Base-by-base conservation (phyloP, 2,113 vertebrate species). In the Labeo rohita region DNA sequence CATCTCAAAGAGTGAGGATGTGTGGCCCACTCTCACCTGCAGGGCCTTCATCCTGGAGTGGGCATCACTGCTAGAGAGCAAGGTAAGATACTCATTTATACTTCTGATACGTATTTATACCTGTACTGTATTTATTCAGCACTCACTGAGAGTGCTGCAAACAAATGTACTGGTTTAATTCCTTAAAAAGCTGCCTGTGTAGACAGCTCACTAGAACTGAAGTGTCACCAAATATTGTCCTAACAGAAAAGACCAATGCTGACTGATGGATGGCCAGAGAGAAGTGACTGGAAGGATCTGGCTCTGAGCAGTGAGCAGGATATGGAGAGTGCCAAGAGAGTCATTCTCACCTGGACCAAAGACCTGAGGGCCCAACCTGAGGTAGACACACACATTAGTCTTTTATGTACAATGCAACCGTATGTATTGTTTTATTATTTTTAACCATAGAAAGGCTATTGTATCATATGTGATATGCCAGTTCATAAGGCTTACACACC, bases 361-460 rank as follows among this genome's bases (percentile, higher is more conserved):
- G 94, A 94, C 74, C 88, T 95, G 86, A 91, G 93, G 84, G 92
- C 92, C 84, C 92, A 92, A 88, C 94, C 95, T 65, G 94, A 96
- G 92, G 95, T 95, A 86, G 49, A 18, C 18, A 36, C 56, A n/a
- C 12, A 34, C 13, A 47, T 6, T 50, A 13, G 5, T 39, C 39
- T 39, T 39, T 39, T 39, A 39, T 39, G 3, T 39, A 39, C 39
- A 39, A 5, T 50, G 8, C 8, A 3, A 63, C 59, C 3, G 0
- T 10, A 8, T 63, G 3, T 10, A 23, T 63, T 3, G 59, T 8
- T 63, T 63, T 10, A 9, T 2, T 39, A 28, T 23, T n/a, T 61
- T 21, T 61, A 4, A 61, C 3, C 59, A n/a, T 63, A 23, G 3
- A 63, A 63, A 23, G 9, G 0, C n/a, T 63, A 11, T 9, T 63